phyloP scores from a whole-genome alignment of 2,797 vertebrate genomes.

The Helarctos malayanus region DNA sequence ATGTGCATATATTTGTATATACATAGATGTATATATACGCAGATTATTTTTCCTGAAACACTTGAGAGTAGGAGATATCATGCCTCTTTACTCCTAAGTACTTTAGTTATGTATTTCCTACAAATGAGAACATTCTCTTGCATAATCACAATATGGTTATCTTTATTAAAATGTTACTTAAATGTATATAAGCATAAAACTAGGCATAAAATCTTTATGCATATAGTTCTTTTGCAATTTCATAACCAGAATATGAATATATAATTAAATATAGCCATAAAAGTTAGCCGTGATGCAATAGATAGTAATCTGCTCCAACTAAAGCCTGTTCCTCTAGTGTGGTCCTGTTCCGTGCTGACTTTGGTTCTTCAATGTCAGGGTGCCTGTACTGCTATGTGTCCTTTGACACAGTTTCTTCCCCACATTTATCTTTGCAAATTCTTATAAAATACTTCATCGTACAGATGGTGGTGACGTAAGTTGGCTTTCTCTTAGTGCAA shows the following conservation, averaged over 20 bases:
- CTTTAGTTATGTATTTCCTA: neutral
- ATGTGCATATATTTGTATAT: neutral
- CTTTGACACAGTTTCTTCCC: neutral
- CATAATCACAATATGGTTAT: neutral
- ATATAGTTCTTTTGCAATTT: neutral
- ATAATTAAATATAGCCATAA: neutral
- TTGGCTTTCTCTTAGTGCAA: neutral
- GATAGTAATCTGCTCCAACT: neutral
- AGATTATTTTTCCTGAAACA: slow-evolving; percentile 31
- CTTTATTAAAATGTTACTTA: slow-evolving; percentile 28
- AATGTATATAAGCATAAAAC: neutral
- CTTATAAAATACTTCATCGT: neutral
- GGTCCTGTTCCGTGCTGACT: accelerated
- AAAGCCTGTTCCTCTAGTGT: accelerated
- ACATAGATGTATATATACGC: neutral
- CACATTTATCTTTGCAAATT: neutral
- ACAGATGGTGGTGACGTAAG: neutral
- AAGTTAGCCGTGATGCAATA: neutral
- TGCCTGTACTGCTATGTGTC: too few species aligned
- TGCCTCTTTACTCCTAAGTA: neutral
- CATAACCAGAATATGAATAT: neutral
- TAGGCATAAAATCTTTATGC: neutral
- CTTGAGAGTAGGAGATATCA: neutral
- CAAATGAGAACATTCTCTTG: neutral
- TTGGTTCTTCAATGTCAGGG: neutral